Base-by-base conservation (phyloP, 2,888 invertebrate species). In the Coleophora flavipennella region DNA sequence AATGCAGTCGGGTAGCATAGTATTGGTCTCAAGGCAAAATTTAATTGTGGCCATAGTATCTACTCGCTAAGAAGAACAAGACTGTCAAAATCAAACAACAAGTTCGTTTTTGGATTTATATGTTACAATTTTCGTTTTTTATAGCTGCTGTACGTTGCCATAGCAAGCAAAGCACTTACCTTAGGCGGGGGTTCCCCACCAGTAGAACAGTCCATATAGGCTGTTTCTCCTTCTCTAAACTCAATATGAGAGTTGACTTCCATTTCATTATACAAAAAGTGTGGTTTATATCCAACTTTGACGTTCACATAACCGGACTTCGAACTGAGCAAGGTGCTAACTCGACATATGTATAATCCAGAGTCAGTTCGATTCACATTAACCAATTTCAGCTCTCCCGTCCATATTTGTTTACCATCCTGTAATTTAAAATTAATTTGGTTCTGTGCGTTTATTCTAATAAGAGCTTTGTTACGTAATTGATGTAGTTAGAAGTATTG, bases 301-400 rank as follows among this genome's bases (percentile, higher is more conserved):
- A 77, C 50, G 11, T 44, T 36, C 1, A 52, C 53, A 27, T 57
- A 46, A 1, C 44, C 53, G 6, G 65, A 56, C 0, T 33, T 35
- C 0, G 68, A 52, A 1, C 33, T 50, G 0, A 9, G 11, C 1
- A 56, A 53, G 33, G 51, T 51, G 39, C 63, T 67, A 0, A 73
- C 60, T 10, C 69, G 58, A 38, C 77, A 77, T 0, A 59, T 64
- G 39, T 77, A 77, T 0, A 58, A 25, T 0, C 73, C 77, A 0
- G 58, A 43, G 20, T 76, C 67, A 1, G 40, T 34, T 6, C 25
- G 1, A 29, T 42, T 49, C 0, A 55, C 55, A 8, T 55, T 50
- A 1, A n/a, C 28, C 3, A 76, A 40, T 2, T 26, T 43, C 1
- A 69, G 35, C 32, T 63, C 51, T 1, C 51, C 53, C 0, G 8